Evolutionary conservation across 2,113 vertebrate species (phyloP), one percentile per base, ranked within the genome.

Genomic region (Notiomystis cincta): DNA sequence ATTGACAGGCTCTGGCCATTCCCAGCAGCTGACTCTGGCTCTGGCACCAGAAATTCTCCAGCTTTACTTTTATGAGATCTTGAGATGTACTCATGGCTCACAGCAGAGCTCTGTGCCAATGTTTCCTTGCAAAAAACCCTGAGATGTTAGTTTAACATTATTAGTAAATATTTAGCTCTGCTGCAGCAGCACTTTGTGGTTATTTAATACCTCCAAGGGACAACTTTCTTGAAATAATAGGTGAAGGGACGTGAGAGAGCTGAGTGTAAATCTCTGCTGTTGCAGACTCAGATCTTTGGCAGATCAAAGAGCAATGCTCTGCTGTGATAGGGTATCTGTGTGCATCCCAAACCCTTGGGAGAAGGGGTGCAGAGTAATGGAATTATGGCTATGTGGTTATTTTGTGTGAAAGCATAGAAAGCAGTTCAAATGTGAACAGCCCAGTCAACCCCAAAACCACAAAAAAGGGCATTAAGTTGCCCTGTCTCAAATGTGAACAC

Each of bases 81-180:
- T 48, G 47, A 54, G 64, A 48, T 4, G 9, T 45, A 53, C 28
- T 76, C 27, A 13, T 2, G 42, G 58, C 25, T 89, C 71, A 61
- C 8, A 87, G 78, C 56, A 77, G 37, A 95, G 48, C 30, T 61
- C 72, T 80, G 28, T 79, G 62, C 50, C 90, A 90, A 6, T 12
- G 40, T 20, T 65, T 50, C 57, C 65, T 66, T 54, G 77, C 64
- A 78, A 80, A 80, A 76, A 30, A 2, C 2, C 14, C 8, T 2
- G 1, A 25, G 28, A 35, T 38, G 72, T 91, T 81, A 81, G 76
- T 89, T 92, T 80, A 95, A 82, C 66, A n/a, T 85, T 85, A 90
- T 70, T 89, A 73, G 76, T 81, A 96, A 92, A 88, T 89, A 71
- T 89, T 77, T 33, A 76, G 66, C 45, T 89, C 53, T 81, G 76